A percentile compares a stretch with the other conserved stretches of the same genome.
Evolutionary conservation across 2,113 vertebrate genomes (phyloP).

Genomic region (Aramus guarauna): DNA sequence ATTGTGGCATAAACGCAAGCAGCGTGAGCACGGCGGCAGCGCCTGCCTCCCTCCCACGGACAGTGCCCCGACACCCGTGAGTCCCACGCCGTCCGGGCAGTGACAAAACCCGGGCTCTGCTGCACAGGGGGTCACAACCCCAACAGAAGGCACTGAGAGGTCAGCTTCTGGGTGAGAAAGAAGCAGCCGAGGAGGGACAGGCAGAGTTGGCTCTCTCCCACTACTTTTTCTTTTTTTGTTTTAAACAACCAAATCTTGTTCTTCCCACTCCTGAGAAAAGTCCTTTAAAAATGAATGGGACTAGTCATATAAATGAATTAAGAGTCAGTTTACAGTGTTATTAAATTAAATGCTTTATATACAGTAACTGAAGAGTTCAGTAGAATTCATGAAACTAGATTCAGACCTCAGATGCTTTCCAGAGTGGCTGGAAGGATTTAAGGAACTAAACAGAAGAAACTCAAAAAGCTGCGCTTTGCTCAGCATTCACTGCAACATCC

Average conservation of each 20-base stretch:
- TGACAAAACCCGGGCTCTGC: not conserved
- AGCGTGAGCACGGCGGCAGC: accelerated
- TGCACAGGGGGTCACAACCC: not conserved
- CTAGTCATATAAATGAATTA: not conserved
- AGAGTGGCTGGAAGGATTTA: not conserved
- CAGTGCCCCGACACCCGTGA: not conserved
- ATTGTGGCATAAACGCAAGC: not conserved
- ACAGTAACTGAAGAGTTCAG: not conserved
- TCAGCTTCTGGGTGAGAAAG: not conserved
- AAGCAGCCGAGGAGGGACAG: not conserved
- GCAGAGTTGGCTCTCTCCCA: not conserved
- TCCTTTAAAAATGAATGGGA: not conserved
- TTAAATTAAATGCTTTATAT: constrained; percentile 11
- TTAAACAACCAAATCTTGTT: not conserved
- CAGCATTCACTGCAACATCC: not conserved
- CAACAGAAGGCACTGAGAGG: not conserved
- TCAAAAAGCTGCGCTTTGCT: not conserved
- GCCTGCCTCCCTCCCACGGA: too few relatives aligned
- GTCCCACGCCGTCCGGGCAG: not conserved
- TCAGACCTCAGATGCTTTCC: not conserved
- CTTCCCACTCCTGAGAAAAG: not conserved
- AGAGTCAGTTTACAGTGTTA: not conserved
- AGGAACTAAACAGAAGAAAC: not conserved
- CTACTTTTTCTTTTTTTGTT: not conserved
- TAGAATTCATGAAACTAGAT: not conserved